Evolutionary conservation across 2,888 invertebrate genomes (phyloP), one percentile per base, ranked within the genome.

Genomic region (Pandemis heparana): DNA sequence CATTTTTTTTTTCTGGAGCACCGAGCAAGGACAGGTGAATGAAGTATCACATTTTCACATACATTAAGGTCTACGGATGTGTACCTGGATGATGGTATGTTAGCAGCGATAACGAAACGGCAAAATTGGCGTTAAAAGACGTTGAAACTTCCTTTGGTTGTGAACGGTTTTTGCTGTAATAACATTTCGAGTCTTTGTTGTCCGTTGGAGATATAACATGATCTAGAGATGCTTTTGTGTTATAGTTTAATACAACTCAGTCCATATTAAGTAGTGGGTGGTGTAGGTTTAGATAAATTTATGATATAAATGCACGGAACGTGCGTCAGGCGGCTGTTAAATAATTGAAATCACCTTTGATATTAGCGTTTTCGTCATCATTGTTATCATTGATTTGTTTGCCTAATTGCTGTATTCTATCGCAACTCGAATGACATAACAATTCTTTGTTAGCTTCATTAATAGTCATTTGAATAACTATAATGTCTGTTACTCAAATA

Each of bases 1-100:
- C 74, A 65, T 32, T 65, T 74, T 74, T 43, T 43, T 73, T 70
- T 74, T 74, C 69, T 65, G 64, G 65, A 60, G 43, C 62, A 63
- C 39, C 56, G 48, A 59, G 48, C 73, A 73, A 73, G 68, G 68
- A 64, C 74, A 74, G 74, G 74, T 70, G 70, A 74, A 70, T 74
- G 70, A 70, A 70, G 70, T 74, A 65, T 64, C 70, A 70, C 65
- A 53, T 53, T 53, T 18, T 53, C 53, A 53, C 53, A 53, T 18
- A 48, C 53, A 65, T 65, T 74, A 69, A 64, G 38, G 23, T 48
- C 60, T 64, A 38, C 14, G 56, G 69, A 74, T 65, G 69, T 51
- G 12, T 64, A 51, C 48, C 23, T 63, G 67, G 67, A 51, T 39
- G 63, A 65, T 16, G 32, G 43, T 46, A 38, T 16, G 32, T 18